Conservation (phyloP, 2,888 invertebrate genomes). For the Galerucella pusilla region DNA sequence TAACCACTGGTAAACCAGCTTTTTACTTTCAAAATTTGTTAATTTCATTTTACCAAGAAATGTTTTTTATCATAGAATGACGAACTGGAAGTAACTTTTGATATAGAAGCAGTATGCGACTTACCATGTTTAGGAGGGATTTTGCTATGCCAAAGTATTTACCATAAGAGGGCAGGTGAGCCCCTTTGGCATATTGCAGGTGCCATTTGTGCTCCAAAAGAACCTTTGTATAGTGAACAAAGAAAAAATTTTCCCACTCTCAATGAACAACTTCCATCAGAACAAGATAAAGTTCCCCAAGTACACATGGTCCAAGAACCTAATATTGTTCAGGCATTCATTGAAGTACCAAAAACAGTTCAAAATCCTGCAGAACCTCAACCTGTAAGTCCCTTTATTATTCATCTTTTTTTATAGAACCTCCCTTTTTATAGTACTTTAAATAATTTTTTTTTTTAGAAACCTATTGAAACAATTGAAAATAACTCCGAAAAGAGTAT, state of each 20-base stretch:
- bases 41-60: neutral
- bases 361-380: neutral
- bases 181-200: constrained; percentile 51
- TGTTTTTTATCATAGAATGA: constrained; percentile 48
- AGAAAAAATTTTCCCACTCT: constrained; percentile 23
- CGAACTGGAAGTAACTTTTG: constrained; percentile 52
- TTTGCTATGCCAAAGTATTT: constrained; percentile 55
- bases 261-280: constrained; percentile 1
- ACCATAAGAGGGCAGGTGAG: constrained; percentile 47
- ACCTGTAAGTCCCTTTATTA: neutral
- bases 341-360: neutral
- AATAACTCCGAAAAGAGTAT: neutral
- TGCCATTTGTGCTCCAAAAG: constrained; percentile 54
- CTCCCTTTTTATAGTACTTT: too few species aligned
- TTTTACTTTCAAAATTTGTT: neutral
- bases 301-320: constrained; percentile 3
- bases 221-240: constrained; percentile 24
- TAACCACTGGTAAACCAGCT: neutral
- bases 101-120: constrained; percentile 55
- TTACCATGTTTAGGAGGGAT: constrained; percentile 51
- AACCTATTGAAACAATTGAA: neutral
- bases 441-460: neutral
- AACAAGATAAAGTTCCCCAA: constrained; percentile 15
- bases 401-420: neutral
- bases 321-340: neutral